Evolutionary conservation across 1,140 invertebrate genomes (phyloP).

Genomic region (Ganaspis sp.): DNA sequence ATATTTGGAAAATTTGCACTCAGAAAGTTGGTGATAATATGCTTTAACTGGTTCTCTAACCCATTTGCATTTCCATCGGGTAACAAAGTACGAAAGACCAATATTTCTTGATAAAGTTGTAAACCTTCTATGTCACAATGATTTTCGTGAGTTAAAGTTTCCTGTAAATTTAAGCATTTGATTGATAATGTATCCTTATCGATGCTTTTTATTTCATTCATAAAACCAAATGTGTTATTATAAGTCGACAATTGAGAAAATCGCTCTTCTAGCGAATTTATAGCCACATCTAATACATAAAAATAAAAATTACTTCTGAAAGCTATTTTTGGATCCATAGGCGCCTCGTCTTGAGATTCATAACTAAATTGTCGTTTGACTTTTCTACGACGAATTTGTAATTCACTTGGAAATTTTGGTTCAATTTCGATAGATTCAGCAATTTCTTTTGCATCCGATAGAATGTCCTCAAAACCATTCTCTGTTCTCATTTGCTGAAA

Average conservation of each 20-base stretch:
- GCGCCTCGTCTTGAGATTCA: constrained; percentile 23
- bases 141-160: not conserved
- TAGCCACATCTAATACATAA: constrained; percentile 2
- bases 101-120: not conserved
- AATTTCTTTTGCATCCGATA: constrained; percentile 22
- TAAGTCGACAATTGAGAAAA: not conserved
- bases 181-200: not conserved
- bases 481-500: not conserved
- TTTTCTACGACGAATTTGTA: constrained; percentile 6
- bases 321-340: not conserved
- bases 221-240: not conserved
- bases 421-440: constrained; percentile 12
- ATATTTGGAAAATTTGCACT: not conserved
- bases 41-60: not conserved
- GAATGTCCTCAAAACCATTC: constrained; percentile 7
- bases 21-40: not conserved
- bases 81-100: not conserved
- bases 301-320: constrained; percentile 31
- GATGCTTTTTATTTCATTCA: not conserved
- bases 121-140: not conserved
- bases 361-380: constrained; percentile 1
- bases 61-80: too few relatives aligned
- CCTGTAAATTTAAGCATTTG: not conserved
- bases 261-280: not conserved
- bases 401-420: not conserved